Evolutionary conservation across 2,888 invertebrate species (phyloP), one percentile per base, ranked within the genome.

Genomic region (Cantharis rustica): DNA sequence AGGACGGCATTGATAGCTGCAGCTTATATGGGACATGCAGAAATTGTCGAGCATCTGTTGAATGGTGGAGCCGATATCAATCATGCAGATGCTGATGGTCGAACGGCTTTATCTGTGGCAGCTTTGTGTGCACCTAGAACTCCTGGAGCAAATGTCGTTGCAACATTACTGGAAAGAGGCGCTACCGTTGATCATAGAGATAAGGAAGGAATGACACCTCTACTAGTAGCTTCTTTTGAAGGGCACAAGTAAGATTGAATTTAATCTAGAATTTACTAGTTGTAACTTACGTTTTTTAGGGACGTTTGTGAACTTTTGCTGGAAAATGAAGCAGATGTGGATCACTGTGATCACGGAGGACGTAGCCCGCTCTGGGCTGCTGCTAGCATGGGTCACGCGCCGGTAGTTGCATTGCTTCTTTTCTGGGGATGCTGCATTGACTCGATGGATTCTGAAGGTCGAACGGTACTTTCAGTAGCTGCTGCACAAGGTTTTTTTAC

Each of bases 381-480:
- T 0, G 97, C 97, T 9, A 95, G 96, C 11, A 97, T 97, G 88
- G 97, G 98, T 0, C 97, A 97, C 88, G 94, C 96, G 20, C 91
- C 93, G 13, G 94, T 97, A 0, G 95, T 97, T 1, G 93, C 95
- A 15, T 90, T 97, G 80, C 89, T 98, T 80, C 90, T 98, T 79
- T 97, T 97, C 89, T 98, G 98, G 98, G 98, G 98, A 62, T 97
- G 97, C 79, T 96, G 96, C 84, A 96, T 98, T 72, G 98, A 98
- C 89, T 94, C 93, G 83, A 98, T 98, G 91, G 98, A 98, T 89
- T 93, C 93, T 3, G 98, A 98, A 87, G 98, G 98, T 0, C 91
- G 98, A 61, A 98, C 98, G 0, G 98, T 96, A 75, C 90, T 96
- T 3, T 94, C 94, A 78, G 94, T 95, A 2, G 95, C 95, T 1